Evolutionary conservation across 2,888 invertebrate species (phyloP).

Genomic region (Coenonympha arcania): DNA sequence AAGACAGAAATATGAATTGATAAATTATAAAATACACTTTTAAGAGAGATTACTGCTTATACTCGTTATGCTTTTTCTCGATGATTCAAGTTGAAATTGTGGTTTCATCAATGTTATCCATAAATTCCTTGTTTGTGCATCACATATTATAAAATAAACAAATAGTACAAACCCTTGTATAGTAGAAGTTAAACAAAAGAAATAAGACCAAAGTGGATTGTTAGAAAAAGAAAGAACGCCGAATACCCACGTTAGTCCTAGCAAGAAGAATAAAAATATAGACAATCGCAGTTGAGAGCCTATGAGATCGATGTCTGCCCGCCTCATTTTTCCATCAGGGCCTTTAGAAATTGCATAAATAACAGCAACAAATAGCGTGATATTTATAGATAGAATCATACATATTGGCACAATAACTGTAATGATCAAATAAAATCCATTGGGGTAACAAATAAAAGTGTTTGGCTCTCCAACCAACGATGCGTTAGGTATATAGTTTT

Average conservation of each 20-base stretch:
- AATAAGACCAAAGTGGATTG: slow-evolving; percentile 72
- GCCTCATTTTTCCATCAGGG: slow-evolving; percentile 66
- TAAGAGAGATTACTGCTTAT: slow-evolving; percentile 42
- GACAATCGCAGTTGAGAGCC: slow-evolving; percentile 72
- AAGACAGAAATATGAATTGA: no score
- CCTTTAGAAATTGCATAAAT: slow-evolving; percentile 68
- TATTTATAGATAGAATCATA: slow-evolving; percentile 67
- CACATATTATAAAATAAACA: slow-evolving; percentile 75
- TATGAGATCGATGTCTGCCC: slow-evolving; percentile 52
- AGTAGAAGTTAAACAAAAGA: slow-evolving; percentile 77
- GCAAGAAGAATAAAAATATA: slow-evolving; percentile 74
- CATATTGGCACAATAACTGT: slow-evolving; percentile 72
- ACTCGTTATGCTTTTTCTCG: slow-evolving; percentile 54
- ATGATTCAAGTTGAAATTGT: slow-evolving; percentile 40
- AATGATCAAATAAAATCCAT: slow-evolving; percentile 61
- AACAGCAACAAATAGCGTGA: slow-evolving; percentile 70
- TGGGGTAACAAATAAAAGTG: slow-evolving; percentile 70
- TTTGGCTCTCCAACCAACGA: slow-evolving; percentile 28
- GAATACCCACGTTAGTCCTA: slow-evolving; percentile 77
- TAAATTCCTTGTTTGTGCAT: slow-evolving; percentile 68
- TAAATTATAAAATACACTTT: no score
- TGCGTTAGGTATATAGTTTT: slow-evolving; percentile 59
- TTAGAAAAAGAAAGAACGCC: slow-evolving; percentile 71
- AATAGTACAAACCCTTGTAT: slow-evolving; percentile 77
- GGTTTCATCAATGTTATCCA: slow-evolving; percentile 66